Evolutionary conservation across 2,797 vertebrate species (phyloP), one percentile per base, ranked within the genome.

Genomic region (Heliangelus exortis): DNA sequence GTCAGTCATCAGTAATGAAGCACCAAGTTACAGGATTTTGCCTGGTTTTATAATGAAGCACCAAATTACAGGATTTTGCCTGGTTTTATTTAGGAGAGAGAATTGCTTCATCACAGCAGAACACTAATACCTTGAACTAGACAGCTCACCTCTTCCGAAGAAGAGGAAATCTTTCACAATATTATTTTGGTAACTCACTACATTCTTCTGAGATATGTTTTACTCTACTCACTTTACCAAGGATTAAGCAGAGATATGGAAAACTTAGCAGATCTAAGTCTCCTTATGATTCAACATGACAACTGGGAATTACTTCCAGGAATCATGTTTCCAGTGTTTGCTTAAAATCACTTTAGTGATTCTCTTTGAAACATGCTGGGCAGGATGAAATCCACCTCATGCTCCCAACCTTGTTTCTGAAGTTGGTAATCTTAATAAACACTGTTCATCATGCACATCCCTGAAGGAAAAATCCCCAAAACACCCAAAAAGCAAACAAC

Each of bases 91-190:
- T 62, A 50, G 33, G 50, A 84, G 17, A 53, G 16, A 47, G 41
- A 82, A 91, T 87, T 93, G 45, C 67, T 81, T 92, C 76, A 89
- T 76, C 67, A 28, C 23, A 81, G 63, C 55, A 71, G 50, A 93
- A 73, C 85, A 90, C 28, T 63, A 66, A 79, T 86, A 86, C 72
- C 69, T 89, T 10, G 1, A 53, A 75, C 26, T 76, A 88, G 63
- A 93, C 91, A 94, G 41, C 76, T 95, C 89, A 82, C 77, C 48
- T 93, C 84, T 93, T 90, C 50, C 15, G 2, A 86, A 90, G 73
- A 94, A 50, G 59, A 76, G 92, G 81, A 91, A 84, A 82, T 91
- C 53, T 97, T 96, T 92, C 89, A 76, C 93, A 96, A 82, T 90
- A 92, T 92, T 55, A 61, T 93, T 92, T 87, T 82, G 71, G 71